phyloP scores from a whole-genome alignment of 2,797 vertebrate species.

The Sus cebifrons region DNA sequence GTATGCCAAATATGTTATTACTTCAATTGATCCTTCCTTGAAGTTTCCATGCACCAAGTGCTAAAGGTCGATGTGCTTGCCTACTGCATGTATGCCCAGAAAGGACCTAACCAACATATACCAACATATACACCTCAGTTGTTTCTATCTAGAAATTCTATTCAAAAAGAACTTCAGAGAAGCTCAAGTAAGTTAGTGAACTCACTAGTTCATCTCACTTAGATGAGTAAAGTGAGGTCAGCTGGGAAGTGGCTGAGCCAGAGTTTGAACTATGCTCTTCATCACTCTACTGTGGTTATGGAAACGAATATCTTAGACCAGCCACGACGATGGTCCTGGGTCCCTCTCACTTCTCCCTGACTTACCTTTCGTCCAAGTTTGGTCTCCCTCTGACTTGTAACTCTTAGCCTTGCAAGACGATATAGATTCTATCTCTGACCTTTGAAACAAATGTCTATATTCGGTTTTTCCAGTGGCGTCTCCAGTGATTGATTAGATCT shows the following conservation, averaged over 20 bases:
- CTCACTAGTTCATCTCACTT: background rate
- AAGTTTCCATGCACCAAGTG: background rate
- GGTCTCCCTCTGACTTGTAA: background rate
- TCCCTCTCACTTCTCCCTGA: background rate
- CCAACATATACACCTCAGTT: background rate
- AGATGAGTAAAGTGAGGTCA: conserved; percentile 18
- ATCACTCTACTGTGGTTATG: background rate
- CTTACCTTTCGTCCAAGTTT: background rate
- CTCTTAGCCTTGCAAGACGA: background rate
- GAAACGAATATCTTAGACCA: background rate
- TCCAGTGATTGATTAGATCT: background rate
- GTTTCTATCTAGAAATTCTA: background rate
- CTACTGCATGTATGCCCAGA: background rate
- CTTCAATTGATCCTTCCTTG: background rate
- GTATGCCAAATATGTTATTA: conserved; percentile 48
- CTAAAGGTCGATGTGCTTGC: background rate
- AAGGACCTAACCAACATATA: background rate
- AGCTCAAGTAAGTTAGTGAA: background rate
- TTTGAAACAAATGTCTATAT: conserved; percentile 17
- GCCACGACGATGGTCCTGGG: background rate
- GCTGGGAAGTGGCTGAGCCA: background rate
- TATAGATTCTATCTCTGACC: background rate
- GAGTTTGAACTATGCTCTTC: conserved; percentile 37
- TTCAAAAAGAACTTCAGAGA: background rate
- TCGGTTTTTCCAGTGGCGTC: conserved; percentile 16